Conservation (phyloP, 2,888 invertebrate species). For the Lasius platythorax region DNA sequence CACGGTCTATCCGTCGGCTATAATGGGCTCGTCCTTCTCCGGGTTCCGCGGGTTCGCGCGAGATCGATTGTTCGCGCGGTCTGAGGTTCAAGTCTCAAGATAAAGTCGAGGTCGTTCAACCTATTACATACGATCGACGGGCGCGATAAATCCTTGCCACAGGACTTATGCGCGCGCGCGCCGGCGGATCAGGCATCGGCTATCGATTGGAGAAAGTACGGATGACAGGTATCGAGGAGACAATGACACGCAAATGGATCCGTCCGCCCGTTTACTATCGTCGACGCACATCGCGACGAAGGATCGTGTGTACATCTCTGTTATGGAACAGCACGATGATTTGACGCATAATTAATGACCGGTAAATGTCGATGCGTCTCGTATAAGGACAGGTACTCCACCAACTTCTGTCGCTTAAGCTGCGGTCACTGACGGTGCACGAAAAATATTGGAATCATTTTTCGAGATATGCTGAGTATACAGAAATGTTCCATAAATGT, state of each 20-base stretch:
- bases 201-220: conserved; percentile 71
- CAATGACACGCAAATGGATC: conserved; percentile 72
- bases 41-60: conserved; percentile 64
- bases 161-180: conserved; percentile 52
- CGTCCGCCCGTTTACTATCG: conserved; percentile 52
- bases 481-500: not conserved
- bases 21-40: conserved; percentile 72
- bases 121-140: conserved; percentile 74
- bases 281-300: conserved; percentile 16
- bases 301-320: conserved; percentile 27
- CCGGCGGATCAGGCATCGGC: conserved; percentile 59
- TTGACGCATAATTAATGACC: conserved; percentile 78
- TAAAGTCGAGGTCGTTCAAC: conserved; percentile 78
- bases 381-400: not conserved
- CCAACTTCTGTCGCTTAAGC: not conserved
- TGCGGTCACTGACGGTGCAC: too few relatives aligned
- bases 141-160: conserved; percentile 71
- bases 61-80: conserved; percentile 75
- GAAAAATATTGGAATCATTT: not conserved
- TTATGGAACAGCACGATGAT: conserved; percentile 64
- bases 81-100: conserved; percentile 73
- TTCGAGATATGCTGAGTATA: not conserved
- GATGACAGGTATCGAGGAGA: conserved; percentile 58
- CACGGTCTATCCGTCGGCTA: conserved; percentile 69
- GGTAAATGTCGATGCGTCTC: conserved; percentile 68